A percentile compares a stretch with the other conserved stretches of the same genome.
These are phyloP conservation scores for Stichodactyla mertensii DNA, from an alignment of 64 coral and sea anemone species.

Conservation along the genomic window DNA sequence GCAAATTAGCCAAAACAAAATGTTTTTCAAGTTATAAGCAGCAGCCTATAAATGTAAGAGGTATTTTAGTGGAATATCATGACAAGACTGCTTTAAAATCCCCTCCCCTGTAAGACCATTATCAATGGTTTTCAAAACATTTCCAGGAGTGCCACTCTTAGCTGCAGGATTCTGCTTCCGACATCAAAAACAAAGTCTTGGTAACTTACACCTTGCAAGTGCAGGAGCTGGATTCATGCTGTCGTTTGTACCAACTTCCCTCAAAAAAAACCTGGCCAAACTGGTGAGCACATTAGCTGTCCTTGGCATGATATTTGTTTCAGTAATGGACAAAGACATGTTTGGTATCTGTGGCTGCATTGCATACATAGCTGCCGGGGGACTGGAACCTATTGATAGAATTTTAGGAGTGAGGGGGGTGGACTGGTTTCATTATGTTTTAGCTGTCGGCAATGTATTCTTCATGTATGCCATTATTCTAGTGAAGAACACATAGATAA, in stretches of 20 bases:
- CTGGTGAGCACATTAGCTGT: constrained; percentile 62
- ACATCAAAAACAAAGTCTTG: constrained; percentile 54
- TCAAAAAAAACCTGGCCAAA: constrained; percentile 37
- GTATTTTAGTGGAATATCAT: too few species aligned
- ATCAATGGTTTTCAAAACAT: background rate
- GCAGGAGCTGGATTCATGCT: constrained; percentile 50
- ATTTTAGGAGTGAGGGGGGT: constrained; percentile 69
- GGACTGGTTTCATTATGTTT: constrained; percentile 86
- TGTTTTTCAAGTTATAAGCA: too few species aligned
- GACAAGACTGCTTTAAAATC: too few species aligned
- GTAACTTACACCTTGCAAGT: constrained; percentile 61
- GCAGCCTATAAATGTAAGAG: too few species aligned
- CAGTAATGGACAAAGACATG: constrained; percentile 56
- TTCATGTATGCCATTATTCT: constrained; percentile 54
- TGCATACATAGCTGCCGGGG: constrained; percentile 64
- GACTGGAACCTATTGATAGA: constrained; percentile 38
- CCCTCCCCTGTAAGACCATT: too few species aligned
- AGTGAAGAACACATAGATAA: background rate
- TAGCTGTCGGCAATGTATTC: constrained; percentile 68
- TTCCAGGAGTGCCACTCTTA: constrained; percentile 75
- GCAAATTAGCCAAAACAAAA: too few species aligned
- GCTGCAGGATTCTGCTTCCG: constrained; percentile 70
- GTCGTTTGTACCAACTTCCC: constrained; percentile 32
- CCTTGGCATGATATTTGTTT: constrained; percentile 60
- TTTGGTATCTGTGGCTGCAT: constrained; percentile 51